Base-by-base conservation (phyloP, 1,140 invertebrate species). In the Drosophila sp. region DNA sequence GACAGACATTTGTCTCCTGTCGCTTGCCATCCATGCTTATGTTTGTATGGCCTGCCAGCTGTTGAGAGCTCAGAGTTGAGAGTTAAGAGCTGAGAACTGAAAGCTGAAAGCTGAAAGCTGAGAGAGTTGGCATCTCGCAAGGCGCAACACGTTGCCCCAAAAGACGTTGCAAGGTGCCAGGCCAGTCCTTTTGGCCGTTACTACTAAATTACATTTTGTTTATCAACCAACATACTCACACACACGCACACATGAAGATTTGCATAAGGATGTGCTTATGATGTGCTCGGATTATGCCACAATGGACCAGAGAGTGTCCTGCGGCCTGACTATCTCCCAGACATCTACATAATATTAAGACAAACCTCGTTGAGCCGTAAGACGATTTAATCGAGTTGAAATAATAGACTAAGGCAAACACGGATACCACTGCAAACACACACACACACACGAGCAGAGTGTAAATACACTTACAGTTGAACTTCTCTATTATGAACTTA, bases 311-410 rank as follows among this genome's bases (percentile, higher is more conserved):
- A 51, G 72, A 34, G 50, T 53, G 50, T 53, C 50, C 50, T 53
- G 29, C n/a, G n/a, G n/a, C n/a, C n/a, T 29, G 50, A 36, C 40
- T 86, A 86, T 72, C 62, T 87, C 75, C 82, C 75, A 87, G 81
- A 86, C 81, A 86, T 87, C 81, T 86, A 87, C 82, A 86, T 86
- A 86, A 87, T 89, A 87, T 87, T 87, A 87, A 87, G 83, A 87
- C 83, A 87, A 83, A 77, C 83, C 83, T 83, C 83, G 83, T 87
- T 87, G 67, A 87, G 83, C 83, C 83, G 83, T 87, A 87, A 87
- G 83, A 87, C 83, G 83, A 87, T 89, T 87, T 87, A 87, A 87
- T 87, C 83, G 83, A 89, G 83, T 79, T 83, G 79, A 87, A 83
- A 89, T 87, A 87, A 87, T 87, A 72, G 83, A 89, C 83, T 89